These are phyloP conservation scores for Raja brachyura DNA, from an alignment of 2,113 vertebrate species.

Conservation along the genomic window DNA sequence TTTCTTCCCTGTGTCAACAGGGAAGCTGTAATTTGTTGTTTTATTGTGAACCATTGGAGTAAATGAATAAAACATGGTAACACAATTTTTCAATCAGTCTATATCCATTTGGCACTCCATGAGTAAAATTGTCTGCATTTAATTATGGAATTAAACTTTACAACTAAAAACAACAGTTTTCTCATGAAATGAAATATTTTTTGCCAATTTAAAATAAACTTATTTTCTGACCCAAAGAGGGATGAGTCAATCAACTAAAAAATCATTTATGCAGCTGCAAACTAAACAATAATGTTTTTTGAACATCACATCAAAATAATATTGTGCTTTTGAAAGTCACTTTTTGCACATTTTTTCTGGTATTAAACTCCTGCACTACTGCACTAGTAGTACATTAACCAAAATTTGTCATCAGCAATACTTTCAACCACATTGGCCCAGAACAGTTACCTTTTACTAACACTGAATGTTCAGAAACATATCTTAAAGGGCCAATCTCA, in stretches of 20 bases:
- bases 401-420: too few species aligned
- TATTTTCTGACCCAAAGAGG: background rate
- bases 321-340: too few species aligned
- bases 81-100: background rate
- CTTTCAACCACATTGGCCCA: too few species aligned
- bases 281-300: too few species aligned
- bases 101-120: background rate
- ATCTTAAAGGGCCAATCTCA: too few species aligned
- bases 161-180: background rate
- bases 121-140: background rate
- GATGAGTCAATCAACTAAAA: background rate
- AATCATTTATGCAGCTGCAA: too few species aligned
- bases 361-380: too few species aligned
- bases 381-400: too few species aligned
- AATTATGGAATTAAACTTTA: background rate
- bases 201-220: background rate
- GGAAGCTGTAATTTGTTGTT: constrained; percentile 8
- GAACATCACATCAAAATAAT: too few species aligned
- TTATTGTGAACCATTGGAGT: background rate
- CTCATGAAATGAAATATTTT: background rate
- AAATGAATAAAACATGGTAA: constrained; percentile 20
- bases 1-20: background rate
- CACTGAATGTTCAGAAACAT: too few species aligned
- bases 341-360: too few species aligned
- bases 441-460: too few species aligned